These are phyloP conservation scores for Phaethornis superciliosus DNA, from an alignment of 2,113 vertebrate genomes.

Conservation along the genomic window DNA sequence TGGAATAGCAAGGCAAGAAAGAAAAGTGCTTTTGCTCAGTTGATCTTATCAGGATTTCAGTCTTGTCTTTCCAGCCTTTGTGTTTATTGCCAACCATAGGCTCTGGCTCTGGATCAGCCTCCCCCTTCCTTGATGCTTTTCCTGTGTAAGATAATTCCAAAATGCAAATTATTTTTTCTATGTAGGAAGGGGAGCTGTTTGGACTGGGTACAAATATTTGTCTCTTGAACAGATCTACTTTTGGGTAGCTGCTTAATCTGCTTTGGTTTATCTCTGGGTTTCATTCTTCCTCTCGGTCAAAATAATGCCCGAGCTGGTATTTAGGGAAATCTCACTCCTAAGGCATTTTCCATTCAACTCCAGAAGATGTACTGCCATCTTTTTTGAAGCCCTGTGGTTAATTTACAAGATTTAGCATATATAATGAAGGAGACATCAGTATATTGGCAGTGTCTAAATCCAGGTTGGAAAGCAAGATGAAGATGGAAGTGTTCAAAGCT, in stretches of 20 bases:
- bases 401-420: background rate
- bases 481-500: background rate
- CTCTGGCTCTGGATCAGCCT: background rate
- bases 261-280: background rate
- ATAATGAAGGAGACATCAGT: background rate
- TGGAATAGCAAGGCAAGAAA: background rate
- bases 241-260: background rate
- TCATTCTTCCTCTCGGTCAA: background rate
- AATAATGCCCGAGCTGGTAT: background rate
- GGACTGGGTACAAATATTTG: background rate
- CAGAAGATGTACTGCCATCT: background rate
- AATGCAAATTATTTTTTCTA: background rate
- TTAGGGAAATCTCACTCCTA: background rate
- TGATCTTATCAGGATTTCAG: conserved; percentile 73
- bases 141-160: background rate
- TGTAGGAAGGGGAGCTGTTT: background rate
- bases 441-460: background rate
- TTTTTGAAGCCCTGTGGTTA: background rate
- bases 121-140: background rate
- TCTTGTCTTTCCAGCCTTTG: conserved; percentile 33
- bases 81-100: background rate
- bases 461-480: background rate
- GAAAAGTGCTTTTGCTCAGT: conserved; percentile 28
- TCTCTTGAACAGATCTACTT: background rate
- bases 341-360: background rate